Base-by-base conservation (phyloP, 2,113 vertebrate species). In the Zapornia atra region DNA sequence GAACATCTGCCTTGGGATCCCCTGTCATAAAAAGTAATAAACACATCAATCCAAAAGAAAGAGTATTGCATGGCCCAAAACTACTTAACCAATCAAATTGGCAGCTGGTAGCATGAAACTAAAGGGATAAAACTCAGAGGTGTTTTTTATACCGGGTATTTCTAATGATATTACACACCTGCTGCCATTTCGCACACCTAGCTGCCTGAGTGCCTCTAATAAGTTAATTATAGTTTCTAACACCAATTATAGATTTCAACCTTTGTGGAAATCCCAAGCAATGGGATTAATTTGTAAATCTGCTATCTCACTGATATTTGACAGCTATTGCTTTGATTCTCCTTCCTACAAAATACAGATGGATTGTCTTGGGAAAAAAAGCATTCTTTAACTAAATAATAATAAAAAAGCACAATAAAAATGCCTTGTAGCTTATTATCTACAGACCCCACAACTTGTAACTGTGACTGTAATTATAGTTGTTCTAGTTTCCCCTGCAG, bases 1-100 rank as follows among this genome's bases (percentile, higher is more conserved):
- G 98, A 98, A 98, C 98, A 98, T 98, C 98, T 98, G 97, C 98
- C 97, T 98, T 98, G 98, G 98, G 98, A 98, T 94, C 96, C 95
- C 91, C 97, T 98, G 98, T 98, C 98, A 98, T 97, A 98, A 97
- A 98, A 98, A 98, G 97, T 98, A 98, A 98, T 98, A 98, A 98
- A 98, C 98, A 98, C 98, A 98, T 98, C 98, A 98, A 98, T 98
- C 98, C 98, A 86, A 97, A 98, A 97, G 97, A 97, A 98, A 96
- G 96, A 97, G 92, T 95, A 97, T 81, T 94, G 93, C 76, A 85
- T n/a, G 29, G 93, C 95, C 89, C 95, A 71, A 94, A 96, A 97
- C 97, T 96, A 97, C 96, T 97, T 98, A 97, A 93, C 97, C 97
- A 97, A 97, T 98, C 98, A 96, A 92, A 96, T 92, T 95, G 97